These are phyloP conservation scores for Amphiura filiformis DNA, from an alignment of 35 echinoderm and acorn worm species.

Conservation along the genomic window DNA sequence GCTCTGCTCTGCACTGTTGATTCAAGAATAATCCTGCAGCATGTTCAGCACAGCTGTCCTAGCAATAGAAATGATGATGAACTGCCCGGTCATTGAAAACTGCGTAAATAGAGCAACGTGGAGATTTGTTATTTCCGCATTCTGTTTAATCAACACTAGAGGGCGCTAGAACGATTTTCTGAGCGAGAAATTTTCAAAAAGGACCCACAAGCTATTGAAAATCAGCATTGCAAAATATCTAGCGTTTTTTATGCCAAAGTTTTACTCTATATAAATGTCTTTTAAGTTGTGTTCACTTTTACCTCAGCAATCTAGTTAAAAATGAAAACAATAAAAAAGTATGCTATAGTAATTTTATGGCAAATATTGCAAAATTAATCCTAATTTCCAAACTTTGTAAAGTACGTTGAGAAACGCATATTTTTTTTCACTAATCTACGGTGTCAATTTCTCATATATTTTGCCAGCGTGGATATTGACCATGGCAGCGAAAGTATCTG, in stretches of 20 bases:
- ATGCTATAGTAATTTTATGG: not conserved
- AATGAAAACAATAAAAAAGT: not conserved
- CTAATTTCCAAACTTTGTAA: not conserved
- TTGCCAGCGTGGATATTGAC: constrained; percentile 70
- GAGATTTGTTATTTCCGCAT: not conserved
- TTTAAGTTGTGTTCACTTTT: not conserved
- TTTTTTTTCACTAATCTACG: constrained; percentile 22
- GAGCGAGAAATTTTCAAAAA: not conserved
- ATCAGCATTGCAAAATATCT: not conserved
- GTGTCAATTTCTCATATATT: not conserved
- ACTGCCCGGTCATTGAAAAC: not conserved
- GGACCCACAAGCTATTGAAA: not conserved
- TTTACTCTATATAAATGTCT: not conserved
- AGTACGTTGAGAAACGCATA: not conserved
- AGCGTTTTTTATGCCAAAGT: not conserved
- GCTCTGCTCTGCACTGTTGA: too few relatives aligned
- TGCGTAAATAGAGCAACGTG: not conserved
- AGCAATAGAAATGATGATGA: too few relatives aligned
- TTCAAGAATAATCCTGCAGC: too few relatives aligned
- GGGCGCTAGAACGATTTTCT: not conserved
- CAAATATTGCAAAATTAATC: not conserved
- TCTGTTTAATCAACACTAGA: not conserved
- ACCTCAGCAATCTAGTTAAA: not conserved
- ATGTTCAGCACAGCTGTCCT: too few relatives aligned
- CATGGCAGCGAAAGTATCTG: constrained; percentile 66